A percentile compares a stretch with the other conserved stretches of the same genome.
These are phyloP conservation scores for Orthonychiurus folsomi DNA, from an alignment of 2,888 invertebrate genomes.

Conservation along the genomic window DNA sequence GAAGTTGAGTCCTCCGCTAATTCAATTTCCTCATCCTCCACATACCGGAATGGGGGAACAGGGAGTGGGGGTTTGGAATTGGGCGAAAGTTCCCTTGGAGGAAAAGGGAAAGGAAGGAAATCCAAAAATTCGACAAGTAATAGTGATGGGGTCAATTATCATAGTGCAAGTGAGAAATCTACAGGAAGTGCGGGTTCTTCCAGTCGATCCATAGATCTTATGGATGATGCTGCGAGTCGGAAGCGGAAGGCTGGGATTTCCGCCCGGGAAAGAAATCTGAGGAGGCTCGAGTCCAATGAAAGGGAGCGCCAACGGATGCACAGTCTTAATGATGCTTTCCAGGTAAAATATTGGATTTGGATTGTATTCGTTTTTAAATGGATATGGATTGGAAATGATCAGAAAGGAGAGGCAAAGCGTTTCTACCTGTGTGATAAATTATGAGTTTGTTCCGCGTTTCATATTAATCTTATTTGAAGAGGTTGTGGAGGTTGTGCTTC, in stretches of 20 bases:
- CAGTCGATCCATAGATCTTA: constrained; percentile 12
- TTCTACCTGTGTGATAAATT: no score
- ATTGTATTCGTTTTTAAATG: no score
- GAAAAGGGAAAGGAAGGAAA: constrained; percentile 26
- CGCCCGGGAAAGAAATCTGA: constrained; percentile 72
- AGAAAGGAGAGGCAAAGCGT: no score
- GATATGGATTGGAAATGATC: no score
- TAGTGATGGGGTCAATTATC: constrained; percentile 16
- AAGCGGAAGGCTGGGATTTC: constrained; percentile 63
- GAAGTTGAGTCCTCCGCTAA: constrained; percentile 31
- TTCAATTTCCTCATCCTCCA: constrained; percentile 34
- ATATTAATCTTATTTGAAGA: no score
- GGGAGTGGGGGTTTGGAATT: constrained; percentile 18
- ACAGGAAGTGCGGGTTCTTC: constrained; percentile 16
- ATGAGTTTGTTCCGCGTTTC: no score
- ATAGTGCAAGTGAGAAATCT: constrained; percentile 38
- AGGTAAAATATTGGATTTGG: constrained; percentile 55
- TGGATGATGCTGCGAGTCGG: constrained; percentile 17
- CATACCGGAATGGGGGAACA: constrained; percentile 20
- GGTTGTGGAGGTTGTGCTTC: no score
- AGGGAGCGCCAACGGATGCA: constrained; percentile 88
- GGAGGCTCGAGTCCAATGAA: constrained; percentile 82
- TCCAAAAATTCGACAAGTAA: neutral
- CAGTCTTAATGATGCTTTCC: constrained; percentile 81
- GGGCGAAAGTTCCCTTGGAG: constrained; percentile 2